Evolutionary conservation across 2,888 invertebrate species (phyloP).

Genomic region (Leucophenga montana): DNA sequence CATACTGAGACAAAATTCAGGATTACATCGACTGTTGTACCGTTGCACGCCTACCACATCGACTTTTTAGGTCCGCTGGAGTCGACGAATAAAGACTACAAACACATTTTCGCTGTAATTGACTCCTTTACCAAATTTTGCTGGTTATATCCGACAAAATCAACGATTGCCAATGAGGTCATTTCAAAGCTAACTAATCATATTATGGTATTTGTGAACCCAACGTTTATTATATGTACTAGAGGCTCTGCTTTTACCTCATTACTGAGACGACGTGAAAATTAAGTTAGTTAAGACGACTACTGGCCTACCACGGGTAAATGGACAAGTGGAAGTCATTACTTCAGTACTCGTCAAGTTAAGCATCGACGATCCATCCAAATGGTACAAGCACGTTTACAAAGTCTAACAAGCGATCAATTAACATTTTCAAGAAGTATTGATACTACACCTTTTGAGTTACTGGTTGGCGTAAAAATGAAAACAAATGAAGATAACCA

Average conservation of each 20-base stretch:
- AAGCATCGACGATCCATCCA: constrained; percentile 28
- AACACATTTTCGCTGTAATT: constrained; percentile 60
- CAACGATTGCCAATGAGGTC: constrained; percentile 56
- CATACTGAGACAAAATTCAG: constrained; percentile 40
- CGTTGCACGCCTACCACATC: constrained; percentile 38
- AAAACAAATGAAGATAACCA: constrained; percentile 30
- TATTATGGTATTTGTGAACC: constrained; percentile 66
- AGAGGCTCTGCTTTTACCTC: constrained; percentile 58
- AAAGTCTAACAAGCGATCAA: constrained; percentile 37
- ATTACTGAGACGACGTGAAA: constrained; percentile 62
- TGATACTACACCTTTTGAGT: constrained; percentile 34
- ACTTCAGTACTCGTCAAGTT: constrained; percentile 10
- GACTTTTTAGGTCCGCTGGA: constrained; percentile 68
- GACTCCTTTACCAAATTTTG: constrained; percentile 68
- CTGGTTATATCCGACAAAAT: constrained; percentile 66
- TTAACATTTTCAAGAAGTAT: constrained; percentile 35
- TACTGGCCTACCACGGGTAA: constrained; percentile 58
- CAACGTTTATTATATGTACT: constrained; percentile 62
- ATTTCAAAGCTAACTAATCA: constrained; percentile 56
- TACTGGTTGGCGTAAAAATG: constrained; percentile 30
- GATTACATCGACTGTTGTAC: constrained; percentile 36
- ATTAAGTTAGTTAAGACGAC: constrained; percentile 48
- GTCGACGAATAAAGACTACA: constrained; percentile 50
- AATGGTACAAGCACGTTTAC: constrained; percentile 36
- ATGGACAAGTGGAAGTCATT: constrained; percentile 61